Base-by-base conservation (phyloP, 2,797 vertebrate genomes). In the Numenius phaeopus region DNA sequence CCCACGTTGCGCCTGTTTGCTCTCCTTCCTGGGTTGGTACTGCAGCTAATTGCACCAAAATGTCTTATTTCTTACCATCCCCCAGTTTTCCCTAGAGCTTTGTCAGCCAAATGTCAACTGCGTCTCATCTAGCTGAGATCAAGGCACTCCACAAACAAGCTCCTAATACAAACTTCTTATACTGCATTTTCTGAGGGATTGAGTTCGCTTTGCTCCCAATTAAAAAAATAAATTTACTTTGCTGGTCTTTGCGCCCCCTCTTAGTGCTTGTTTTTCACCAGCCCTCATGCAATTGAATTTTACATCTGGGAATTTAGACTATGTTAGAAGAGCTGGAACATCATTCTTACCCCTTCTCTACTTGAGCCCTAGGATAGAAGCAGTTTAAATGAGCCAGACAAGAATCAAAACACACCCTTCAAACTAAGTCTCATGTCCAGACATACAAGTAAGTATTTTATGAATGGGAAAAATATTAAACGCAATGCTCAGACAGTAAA, bases 391-490 rank as follows among this genome's bases (percentile, higher is more conserved):
- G 70, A 94, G 78, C 37, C 85, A 97, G 84, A 91, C 76, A 82
- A 94, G 66, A 92, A 88, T 65, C 79, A 92, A 92, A 94, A 92
- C 87, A 83, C 30, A 79, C 70, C 57, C 86, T 83, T 71, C 84
- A 65, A 90, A 54, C 69, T 40, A 54, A 85, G 86, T 71, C 78
- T 89, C 54, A 55, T 65, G 65, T 94, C 92, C 87, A 97, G 84
- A 92, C 82, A 70, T 16, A 42, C 17, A 94, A 96, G 32, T 87
- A 94, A 96, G 32, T 87, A 93, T 93, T 92, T 81, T 89, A 72
- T 89, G 93, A 96, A 92, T 95, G 79, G 87, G 49, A 75, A 89
- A 90, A 96, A 72, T 88, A 92, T 86, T 85, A 92, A 95, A 86
- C 44, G 83, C 34, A 80, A 81, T 83, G 72, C 64, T 78, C 61